Conservation (phyloP, 2,113 vertebrate species). For the Anguilla rostrata region DNA sequence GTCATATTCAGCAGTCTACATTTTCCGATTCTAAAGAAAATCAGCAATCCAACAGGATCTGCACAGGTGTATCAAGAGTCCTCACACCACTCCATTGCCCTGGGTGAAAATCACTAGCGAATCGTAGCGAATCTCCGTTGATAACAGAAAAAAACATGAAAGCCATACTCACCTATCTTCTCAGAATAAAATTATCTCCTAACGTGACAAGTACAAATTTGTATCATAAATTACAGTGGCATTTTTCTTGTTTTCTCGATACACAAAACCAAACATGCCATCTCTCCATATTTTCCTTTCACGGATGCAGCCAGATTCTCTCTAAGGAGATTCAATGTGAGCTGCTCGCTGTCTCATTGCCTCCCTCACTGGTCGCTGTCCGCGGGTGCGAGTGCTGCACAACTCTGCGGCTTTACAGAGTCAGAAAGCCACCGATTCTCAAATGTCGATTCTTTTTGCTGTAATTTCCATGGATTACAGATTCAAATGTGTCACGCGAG, state of each 20-base stretch:
- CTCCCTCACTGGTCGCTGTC: neutral
- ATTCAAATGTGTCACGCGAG: constrained; percentile 18
- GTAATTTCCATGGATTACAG: neutral
- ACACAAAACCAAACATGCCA: neutral
- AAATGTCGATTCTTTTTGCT: neutral
- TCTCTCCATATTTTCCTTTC: constrained; percentile 23
- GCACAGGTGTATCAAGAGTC: neutral
- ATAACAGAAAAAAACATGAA: neutral
- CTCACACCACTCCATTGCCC: too few species aligned
- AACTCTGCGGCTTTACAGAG: neutral
- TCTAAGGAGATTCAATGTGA: neutral
- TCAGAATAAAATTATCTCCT: neutral
- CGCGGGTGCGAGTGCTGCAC: constrained; percentile 2
- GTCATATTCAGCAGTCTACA: neutral
- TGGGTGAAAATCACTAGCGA: neutral
- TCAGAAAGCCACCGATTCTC: neutral
- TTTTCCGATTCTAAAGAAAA: neutral
- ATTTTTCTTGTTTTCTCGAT: constrained; percentile 8
- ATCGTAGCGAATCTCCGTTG: too few species aligned
- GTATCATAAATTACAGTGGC: constrained; percentile 1
- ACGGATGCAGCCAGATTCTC: constrained; percentile 1
- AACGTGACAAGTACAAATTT: neutral
- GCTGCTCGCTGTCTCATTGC: neutral
- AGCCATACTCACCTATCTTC: constrained; percentile 21
- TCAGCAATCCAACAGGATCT: neutral